These are phyloP conservation scores for Drosophila sucinea DNA, from an alignment of 1,140 invertebrate species.

Conservation along the genomic window DNA sequence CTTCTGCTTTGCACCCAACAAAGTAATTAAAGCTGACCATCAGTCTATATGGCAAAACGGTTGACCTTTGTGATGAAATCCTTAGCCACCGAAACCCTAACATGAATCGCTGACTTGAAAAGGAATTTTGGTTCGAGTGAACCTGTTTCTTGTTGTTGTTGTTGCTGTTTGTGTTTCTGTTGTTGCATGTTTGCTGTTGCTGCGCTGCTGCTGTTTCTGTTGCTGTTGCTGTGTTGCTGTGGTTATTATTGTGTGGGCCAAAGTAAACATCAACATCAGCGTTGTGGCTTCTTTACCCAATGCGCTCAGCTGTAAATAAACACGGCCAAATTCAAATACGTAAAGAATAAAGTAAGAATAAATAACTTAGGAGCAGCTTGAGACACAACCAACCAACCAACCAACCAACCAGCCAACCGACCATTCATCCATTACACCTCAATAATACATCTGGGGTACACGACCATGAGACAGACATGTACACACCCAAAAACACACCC, in stretches of 20 bases:
- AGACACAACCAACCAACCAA: constrained; percentile 19
- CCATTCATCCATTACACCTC: constrained; percentile 49
- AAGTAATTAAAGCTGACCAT: constrained; percentile 73
- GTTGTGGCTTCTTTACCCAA: constrained; percentile 43
- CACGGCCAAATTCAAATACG: constrained; percentile 74
- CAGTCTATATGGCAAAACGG: constrained; percentile 43
- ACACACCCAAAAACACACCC: constrained; percentile 23
- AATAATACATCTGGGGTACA: constrained; percentile 32
- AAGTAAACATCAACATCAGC: constrained; percentile 62
- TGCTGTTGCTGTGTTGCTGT: not conserved
- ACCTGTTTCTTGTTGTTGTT: not conserved
- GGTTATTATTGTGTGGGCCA: constrained; percentile 18
- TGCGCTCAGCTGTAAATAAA: constrained; percentile 75
- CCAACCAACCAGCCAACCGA: constrained; percentile 27
- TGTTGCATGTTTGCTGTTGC: constrained; percentile 5
- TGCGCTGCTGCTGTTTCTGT: not conserved
- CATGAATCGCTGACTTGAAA: constrained; percentile 3
- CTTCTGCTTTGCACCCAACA: constrained; percentile 46
- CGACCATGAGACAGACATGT: not conserved
- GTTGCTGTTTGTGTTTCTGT: constrained; percentile 1
- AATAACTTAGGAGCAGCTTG: constrained; percentile 58
- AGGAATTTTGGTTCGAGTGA: constrained; percentile 2
- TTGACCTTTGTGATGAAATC: constrained; percentile 28
- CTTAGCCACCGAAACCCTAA: constrained; percentile 16
- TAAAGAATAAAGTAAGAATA: constrained; percentile 73